Base-by-base conservation (phyloP, 2,113 vertebrate species). In the Mungos mungo region DNA sequence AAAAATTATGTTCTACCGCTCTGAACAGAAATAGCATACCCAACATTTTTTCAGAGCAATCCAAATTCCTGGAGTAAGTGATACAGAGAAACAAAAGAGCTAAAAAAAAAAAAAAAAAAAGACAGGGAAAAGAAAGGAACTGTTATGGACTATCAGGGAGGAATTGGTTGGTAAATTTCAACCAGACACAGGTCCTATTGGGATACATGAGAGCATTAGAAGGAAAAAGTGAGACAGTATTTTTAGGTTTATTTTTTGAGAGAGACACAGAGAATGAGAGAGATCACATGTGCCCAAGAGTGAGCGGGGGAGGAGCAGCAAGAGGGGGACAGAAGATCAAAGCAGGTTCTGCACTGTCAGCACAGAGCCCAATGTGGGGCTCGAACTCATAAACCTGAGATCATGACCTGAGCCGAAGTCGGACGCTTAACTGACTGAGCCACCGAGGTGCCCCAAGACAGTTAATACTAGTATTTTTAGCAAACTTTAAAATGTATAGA, bases 401-500 rank as follows among this genome's bases (percentile, higher is more conserved):
- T 54, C 52, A 54, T 54, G 52, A 18, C 52, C 52, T 54, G 52
- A 54, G 52, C 16, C 16, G 52, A 54, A 54, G 52, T 16, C 18
- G 52, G 52, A 54, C 18, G 52, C 16, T 54, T 54, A 54, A 54
- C 52, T 54, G 52, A 54, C 52, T 16, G 16, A 18, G 52, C 52
- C 52, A 5, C 52, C 52, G 16, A 54, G 16, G 52, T 54, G 52
- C 52, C 52, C 52, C 52, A 54, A 54, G 52, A 54, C 52, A 54
- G 52, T 54, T 54, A 6, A 18, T 18, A 54, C 71, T 57, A 72
- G 7, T 71, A 47, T 63, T 72, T 57, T 88, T 84, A 92, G 72
- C 6, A 69, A 95, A 95, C n/a, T 88, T 91, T 66, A 85, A 92
- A 81, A 79, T 69, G 25, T 84, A 45, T 23, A 80, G 47, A 81